phyloP scores from a whole-genome alignment of 92 coral and sea anemone genomes.

The Zoanthus solanderi region DNA sequence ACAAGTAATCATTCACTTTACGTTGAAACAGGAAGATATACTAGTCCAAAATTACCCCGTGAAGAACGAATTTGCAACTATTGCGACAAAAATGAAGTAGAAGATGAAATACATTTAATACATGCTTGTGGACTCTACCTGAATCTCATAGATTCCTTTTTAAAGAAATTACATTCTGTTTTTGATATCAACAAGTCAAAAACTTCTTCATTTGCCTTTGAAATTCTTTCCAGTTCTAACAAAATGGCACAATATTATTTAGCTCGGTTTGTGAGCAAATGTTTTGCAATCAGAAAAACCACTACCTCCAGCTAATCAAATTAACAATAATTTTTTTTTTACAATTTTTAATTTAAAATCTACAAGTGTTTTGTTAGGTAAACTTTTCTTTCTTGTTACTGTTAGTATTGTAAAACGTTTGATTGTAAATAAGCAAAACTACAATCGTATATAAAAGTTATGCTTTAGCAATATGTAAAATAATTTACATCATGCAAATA shows the following conservation, averaged over 20 bases:
- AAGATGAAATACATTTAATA: conserved; percentile 7
- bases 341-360: conserved; percentile 24
- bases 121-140: conserved; percentile 7
- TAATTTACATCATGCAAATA: no score
- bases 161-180: not conserved
- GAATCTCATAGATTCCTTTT: conserved; percentile 31
- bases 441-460: no score
- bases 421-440: no score
- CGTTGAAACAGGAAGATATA: no score
- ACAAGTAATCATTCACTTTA: no score
- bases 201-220: not conserved
- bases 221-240: conserved; percentile 16
- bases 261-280: conserved; percentile 12
- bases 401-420: no score
- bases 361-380: no score
- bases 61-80: no score
- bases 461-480: no score
- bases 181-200: conserved; percentile 1
- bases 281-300: conserved; percentile 39
- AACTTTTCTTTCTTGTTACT: no score
- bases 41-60: no score
- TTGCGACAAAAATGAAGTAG: not conserved
- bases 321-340: conserved; percentile 13
- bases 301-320: conserved; percentile 39
- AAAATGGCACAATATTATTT: conserved; percentile 26